Evolutionary conservation across 1,140 invertebrate species (phyloP).

Genomic region (Brachionus plicatilis): DNA sequence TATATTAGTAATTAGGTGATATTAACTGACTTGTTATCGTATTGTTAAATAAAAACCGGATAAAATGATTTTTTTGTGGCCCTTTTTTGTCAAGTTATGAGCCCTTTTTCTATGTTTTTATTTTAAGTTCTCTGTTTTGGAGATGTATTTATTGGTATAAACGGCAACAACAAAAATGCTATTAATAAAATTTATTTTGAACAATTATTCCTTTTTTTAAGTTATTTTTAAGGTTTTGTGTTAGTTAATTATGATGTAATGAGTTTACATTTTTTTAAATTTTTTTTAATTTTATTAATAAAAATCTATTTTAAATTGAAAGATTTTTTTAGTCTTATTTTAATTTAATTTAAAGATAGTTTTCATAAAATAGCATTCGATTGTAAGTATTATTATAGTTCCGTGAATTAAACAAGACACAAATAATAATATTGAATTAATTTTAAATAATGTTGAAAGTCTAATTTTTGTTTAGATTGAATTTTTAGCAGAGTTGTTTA

Average conservation of each 20-base stretch:
- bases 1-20: neutral
- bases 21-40: neutral
- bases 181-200: neutral
- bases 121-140: constrained; percentile 14
- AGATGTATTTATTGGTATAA: constrained; percentile 17
- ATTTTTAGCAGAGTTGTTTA: too few relatives aligned
- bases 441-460: too few relatives aligned
- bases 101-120: neutral
- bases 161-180: neutral
- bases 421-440: too few relatives aligned
- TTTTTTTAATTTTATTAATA: neutral
- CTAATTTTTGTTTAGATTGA: neutral
- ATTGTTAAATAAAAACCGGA: neutral
- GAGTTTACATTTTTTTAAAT: neutral
- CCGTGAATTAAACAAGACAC: too few relatives aligned
- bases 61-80: neutral
- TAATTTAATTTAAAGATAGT: too few relatives aligned
- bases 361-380: too few relatives aligned
- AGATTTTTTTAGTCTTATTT: neutral
- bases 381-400: too few relatives aligned
- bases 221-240: neutral
- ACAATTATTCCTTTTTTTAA: neutral
- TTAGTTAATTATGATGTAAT: neutral
- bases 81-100: neutral
- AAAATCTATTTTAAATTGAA: neutral